phyloP scores from a whole-genome alignment of 2,888 invertebrate species.

The Dynastes tityus region DNA sequence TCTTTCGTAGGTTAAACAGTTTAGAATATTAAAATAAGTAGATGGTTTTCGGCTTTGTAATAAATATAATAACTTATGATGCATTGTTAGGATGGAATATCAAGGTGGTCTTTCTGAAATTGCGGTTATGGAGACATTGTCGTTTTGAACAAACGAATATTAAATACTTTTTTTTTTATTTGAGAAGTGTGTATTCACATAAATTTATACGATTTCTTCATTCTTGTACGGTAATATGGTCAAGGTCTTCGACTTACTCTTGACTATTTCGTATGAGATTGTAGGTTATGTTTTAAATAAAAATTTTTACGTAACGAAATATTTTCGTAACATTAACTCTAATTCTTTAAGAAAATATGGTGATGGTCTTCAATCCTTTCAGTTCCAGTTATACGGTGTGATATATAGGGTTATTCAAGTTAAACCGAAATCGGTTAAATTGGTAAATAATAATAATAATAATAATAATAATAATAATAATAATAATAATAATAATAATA shows the following conservation, averaged over 20 bases:
- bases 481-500: too few species aligned
- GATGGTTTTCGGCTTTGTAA: background rate
- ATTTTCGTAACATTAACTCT: too few species aligned
- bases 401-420: too few species aligned
- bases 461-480: too few species aligned
- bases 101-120: background rate
- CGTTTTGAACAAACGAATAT: background rate
- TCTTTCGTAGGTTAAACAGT: background rate
- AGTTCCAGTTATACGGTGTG: too few species aligned
- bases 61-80: background rate
- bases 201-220: too few species aligned
- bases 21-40: background rate
- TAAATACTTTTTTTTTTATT: background rate
- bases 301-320: too few species aligned
- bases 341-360: too few species aligned
- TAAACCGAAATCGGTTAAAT: too few species aligned
- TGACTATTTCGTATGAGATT: background rate
- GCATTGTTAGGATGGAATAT: background rate
- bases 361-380: too few species aligned
- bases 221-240: background rate
- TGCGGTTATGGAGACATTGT: background rate
- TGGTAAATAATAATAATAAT: too few species aligned
- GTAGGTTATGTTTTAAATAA: background rate
- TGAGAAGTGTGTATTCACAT: background rate
- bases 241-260: background rate